Conservation (phyloP, 2,113 vertebrate genomes). For the Poeciliopsis occidentalis region DNA sequence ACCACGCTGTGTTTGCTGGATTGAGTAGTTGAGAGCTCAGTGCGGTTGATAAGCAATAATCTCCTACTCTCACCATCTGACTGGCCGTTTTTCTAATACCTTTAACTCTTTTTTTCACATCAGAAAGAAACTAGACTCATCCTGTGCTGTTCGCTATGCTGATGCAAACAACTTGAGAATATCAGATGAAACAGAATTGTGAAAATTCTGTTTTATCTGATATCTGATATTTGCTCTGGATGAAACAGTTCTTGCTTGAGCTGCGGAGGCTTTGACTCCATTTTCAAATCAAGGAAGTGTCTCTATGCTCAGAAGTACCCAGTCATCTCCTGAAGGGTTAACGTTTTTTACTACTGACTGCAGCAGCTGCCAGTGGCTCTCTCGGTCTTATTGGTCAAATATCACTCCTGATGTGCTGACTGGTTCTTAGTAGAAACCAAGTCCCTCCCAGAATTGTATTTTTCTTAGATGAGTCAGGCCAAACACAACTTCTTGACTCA, state of each 20-base stretch:
- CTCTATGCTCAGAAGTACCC: neutral
- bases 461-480: conserved; percentile 38
- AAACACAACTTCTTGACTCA: conserved; percentile 44
- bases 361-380: conserved; percentile 37
- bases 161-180: neutral
- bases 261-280: neutral
- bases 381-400: conserved; percentile 64
- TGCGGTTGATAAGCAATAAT: conserved; percentile 49
- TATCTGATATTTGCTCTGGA: neutral
- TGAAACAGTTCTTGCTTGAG: neutral
- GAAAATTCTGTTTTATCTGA: neutral
- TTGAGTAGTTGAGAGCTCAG: conserved; percentile 48
- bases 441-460: conserved; percentile 62
- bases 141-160: neutral
- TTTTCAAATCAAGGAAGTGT: neutral
- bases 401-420: conserved; percentile 46
- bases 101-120: conserved; percentile 10
- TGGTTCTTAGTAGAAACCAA: conserved; percentile 42
- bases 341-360: conserved; percentile 67
- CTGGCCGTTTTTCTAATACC: conserved; percentile 27
- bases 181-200: neutral
- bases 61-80: conserved; percentile 24
- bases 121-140: conserved; percentile 3
- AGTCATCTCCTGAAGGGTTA: conserved; percentile 54
- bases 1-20: conserved; percentile 30